Base-by-base conservation (phyloP, 1,140 invertebrate genomes). In the Hyposmocoma kahamanoa region DNA sequence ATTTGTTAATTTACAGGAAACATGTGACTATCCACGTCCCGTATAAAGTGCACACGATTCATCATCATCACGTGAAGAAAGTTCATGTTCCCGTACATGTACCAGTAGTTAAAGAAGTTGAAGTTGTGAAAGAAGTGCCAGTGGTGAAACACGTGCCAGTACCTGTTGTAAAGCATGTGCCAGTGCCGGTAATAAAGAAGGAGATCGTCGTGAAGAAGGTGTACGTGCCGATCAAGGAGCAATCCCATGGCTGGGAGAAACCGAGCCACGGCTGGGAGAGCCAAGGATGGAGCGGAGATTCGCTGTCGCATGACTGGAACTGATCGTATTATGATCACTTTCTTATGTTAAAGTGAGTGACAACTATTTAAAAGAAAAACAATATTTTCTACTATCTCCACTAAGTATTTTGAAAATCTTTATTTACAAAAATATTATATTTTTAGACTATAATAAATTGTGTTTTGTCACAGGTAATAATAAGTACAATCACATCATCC, bases 41-140 rank as follows among this genome's bases (percentile, higher is more conserved):
- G 0, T 90, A 90, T 72, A 87, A 90, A 38, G 86, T 90, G 10
- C 90, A 90, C 62, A 90, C 89, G 11, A 86, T 90, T 11, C 90
- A 90, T 65, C 90, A 90, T 53, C 88, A 90, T 67, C 89, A 90
- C 67, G 87, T 89, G 8, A 87, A 88, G 22, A 90, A 90, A 59
- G 67, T 89, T 0, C 80, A 82, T 9, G 77, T 86, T 2, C 88
- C 88, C 8, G 86, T 88, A 1, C 85, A 84, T 21, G 87, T 88
- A n/a, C 87, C 87, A 0, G 86, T 87, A 3, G 66, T 81, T 11
- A 82, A 82, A 28, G 80, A 84, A 34, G 76, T 84, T 13, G 67
- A 56, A 24, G 76, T 84, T 13, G 66, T 81, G 11, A 82, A 82
- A 28, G 80, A 84, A 34, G 76, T 84, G 15, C 69, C 56, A 24